Evolutionary conservation across 2,113 vertebrate species (phyloP).

Genomic region (Melospiza georgiana): DNA sequence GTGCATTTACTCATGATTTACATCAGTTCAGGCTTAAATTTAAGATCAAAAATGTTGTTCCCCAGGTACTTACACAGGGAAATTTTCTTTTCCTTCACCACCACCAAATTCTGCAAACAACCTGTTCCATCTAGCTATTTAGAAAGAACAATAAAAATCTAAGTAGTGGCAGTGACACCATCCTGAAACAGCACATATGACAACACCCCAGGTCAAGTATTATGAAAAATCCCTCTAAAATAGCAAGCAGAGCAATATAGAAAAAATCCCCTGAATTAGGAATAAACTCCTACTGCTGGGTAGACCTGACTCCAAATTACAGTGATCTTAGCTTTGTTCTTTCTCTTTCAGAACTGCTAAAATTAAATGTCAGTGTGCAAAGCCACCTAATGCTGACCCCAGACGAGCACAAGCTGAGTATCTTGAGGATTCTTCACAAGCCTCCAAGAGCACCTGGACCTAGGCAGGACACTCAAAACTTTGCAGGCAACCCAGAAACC

Average conservation of each 20-base stretch:
- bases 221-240: background rate
- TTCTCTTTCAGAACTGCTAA: background rate
- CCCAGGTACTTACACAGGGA: background rate
- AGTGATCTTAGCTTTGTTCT: background rate
- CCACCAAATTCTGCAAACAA: background rate
- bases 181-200: accelerated
- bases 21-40: background rate
- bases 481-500: background rate
- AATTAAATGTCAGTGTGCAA: background rate
- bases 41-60: background rate
- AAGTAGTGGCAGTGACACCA: background rate
- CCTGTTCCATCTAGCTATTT: background rate
- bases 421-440: background rate
- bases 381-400: background rate
- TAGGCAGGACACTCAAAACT: background rate
- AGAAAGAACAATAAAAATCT: background rate
- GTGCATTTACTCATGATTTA: background rate
- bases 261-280: background rate
- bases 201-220: background rate
- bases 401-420: background rate
- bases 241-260: background rate
- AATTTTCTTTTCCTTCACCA: background rate
- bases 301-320: background rate
- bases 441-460: background rate
- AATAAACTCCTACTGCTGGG: background rate